Percentiles rank a stretch among this genome's conserved stretches.
These are phyloP conservation scores for Auanema sp. DNA, from an alignment of 2,888 invertebrate genomes.

Conservation along the genomic window DNA sequence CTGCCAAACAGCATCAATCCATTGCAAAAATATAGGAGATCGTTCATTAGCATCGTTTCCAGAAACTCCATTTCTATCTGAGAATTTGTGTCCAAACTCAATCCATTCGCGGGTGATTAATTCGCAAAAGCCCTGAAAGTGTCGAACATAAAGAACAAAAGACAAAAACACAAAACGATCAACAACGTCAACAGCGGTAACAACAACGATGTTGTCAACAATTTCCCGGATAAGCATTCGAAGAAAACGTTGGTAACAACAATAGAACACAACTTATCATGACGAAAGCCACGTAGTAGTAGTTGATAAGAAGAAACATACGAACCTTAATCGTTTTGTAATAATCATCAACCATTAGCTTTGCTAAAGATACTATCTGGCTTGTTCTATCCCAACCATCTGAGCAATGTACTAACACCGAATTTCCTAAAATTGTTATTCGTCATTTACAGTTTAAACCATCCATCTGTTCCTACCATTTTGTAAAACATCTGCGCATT, in stretches of 20 bases:
- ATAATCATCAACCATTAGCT: conserved; percentile 87
- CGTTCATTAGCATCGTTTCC: conserved; percentile 82
- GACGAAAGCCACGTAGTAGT: no score
- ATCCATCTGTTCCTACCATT: conserved; percentile 8
- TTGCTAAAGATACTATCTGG: conserved; percentile 89
- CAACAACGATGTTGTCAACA: no score
- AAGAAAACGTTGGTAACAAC: no score
- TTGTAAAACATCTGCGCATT: conserved; percentile 40
- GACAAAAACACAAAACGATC: no score
- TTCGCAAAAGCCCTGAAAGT: conserved; percentile 80
- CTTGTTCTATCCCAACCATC: conserved; percentile 99
- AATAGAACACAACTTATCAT: no score
- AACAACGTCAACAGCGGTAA: no score
- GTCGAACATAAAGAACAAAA: not conserved
- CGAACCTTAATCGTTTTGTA: conserved; percentile 81
- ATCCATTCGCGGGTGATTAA: conserved; percentile 95
- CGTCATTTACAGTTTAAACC: not conserved
- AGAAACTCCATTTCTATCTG: conserved; percentile 75
- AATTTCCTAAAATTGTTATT: conserved; percentile 70
- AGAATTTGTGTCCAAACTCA: conserved; percentile 96
- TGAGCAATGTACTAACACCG: conserved; percentile 94
- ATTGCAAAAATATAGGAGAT: conserved; percentile 95
- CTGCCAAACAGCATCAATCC: conserved; percentile 95
- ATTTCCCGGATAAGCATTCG: no score
- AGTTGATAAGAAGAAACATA: no score